Evolutionary conservation across 2,888 invertebrate species (phyloP), one percentile per base, ranked within the genome.

Genomic region (Limnephilus marmoratus): DNA sequence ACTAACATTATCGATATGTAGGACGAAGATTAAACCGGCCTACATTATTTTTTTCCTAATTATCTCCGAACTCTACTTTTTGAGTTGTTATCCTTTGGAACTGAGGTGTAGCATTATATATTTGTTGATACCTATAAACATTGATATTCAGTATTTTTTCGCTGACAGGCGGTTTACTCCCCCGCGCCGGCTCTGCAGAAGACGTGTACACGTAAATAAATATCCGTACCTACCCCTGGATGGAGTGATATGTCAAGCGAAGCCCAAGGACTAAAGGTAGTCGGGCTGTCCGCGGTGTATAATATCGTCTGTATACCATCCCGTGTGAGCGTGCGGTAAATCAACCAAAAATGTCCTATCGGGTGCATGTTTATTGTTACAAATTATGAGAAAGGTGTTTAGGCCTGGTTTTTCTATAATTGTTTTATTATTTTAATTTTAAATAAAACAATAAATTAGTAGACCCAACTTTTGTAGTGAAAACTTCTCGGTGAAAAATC

Each of bases 351-450:
- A 45, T n/a, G 29, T 45, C 29, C 49, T 86, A 86, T 86, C 86
- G 86, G 41, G 86, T 86, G 86, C 37, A 86, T 86, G 86, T 86
- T 86, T 86, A 86, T 86, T 86, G 86, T 86, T 49, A 86, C 86
- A 86, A 86, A 86, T 86, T 86, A 86, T 86, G 83, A 24, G 83
- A 37, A 7, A 11, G 24, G 83, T 37, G 45, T 45, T 86, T 45
- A 45, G 49, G 49, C 37, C 49, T 49, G n/a, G 86, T 86, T 86
- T 86, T 12, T 49, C n/a, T 9, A 24, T 7, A 68, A n/a, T 68
- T 24, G 68, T 68, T 68, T n/a, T 1, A 68, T 5, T n/a, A 24
- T n/a, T 68, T 37, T 37, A 37, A 37, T 37, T 37, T 37, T 4
- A 37, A 37, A 37, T 37, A 3, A 37, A 37, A 37, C 37, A 37